Base-by-base conservation (phyloP, 2,113 vertebrate species). In the Thalassarche chlororhynchos region DNA sequence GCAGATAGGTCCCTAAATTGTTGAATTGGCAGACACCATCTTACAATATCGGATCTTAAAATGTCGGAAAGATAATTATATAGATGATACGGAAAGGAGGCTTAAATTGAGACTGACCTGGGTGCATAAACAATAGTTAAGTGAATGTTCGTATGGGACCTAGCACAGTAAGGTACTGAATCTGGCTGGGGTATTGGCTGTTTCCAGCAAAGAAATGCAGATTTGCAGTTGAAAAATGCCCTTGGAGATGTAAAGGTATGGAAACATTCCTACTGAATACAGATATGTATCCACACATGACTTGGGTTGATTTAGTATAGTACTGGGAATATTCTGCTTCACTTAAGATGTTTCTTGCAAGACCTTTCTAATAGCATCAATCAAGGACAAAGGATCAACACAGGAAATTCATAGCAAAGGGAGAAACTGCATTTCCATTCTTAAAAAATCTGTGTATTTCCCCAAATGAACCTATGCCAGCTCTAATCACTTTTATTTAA, bases 401-500 rank as follows among this genome's bases (percentile, higher is more conserved):
- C 0, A 1, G 55, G 51, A 86, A 70, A 72, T 85, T 87, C 14
- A 17, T 84, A 76, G 62, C 81, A 93, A 91, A 94, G 42, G 24
- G 18, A 44, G 32, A 89, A 85, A 84, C 19, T 79, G 38, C 82
- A 29, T 44, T 65, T 70, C 32, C 26, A 12, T 65, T 88, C 60
- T 80, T 78, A 68, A 90, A 94, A 90, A 90, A 77, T 36, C 25
- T 66, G 4, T 77, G 2, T 66, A 28, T 95, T 95, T 93, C 54
- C 36, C 31, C 36, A 90, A 46, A 70, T 80, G 66, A 86, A 75
- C 25, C 6, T 88, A 8, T 74, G 71, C 69, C 62, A 93, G 28
- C 44, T 55, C 16, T 92, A 88, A 90, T 72, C 42, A 40, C 36
- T 95, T 93, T 24, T 38, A 38, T 70, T 93, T 87, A 91, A 82